phyloP scores from a whole-genome alignment of 2,888 invertebrate genomes.

The Tipula helvola region DNA sequence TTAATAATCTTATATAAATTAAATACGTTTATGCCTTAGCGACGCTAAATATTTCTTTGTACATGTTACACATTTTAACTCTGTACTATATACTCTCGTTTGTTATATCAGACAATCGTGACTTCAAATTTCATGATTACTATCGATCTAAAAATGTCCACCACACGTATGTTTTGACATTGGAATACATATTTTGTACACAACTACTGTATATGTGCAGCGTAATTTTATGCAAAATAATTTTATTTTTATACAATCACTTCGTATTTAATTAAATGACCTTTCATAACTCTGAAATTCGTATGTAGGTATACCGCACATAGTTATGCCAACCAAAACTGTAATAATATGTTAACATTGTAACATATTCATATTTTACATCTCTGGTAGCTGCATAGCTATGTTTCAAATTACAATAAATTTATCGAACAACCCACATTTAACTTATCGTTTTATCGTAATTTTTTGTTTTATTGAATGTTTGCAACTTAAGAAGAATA shows the following conservation, averaged over 20 bases:
- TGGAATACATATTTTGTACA: not conserved
- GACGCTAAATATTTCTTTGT: not conserved
- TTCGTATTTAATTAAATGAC: not conserved
- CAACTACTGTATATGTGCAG: not conserved
- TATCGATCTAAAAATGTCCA: not conserved
- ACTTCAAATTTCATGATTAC: not conserved
- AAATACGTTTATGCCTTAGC: not conserved
- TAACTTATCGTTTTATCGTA: not conserved
- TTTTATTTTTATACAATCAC: not conserved
- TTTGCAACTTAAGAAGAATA: not conserved
- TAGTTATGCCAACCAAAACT: not conserved
- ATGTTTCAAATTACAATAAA: not conserved
- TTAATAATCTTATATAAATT: not conserved
- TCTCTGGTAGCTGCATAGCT: not conserved
- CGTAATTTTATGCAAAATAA: not conserved
- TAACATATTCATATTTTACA: not conserved
- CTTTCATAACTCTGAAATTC: not conserved
- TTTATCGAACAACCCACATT: not conserved
- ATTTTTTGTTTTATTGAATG: not conserved
- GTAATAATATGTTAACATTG: not conserved
- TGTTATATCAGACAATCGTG: not conserved
- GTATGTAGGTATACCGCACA: not conserved
- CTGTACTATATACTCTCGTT: not conserved
- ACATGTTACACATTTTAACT: not conserved
- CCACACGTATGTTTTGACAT: not conserved